Percentiles rank a stretch among this genome's conserved stretches.
These are phyloP conservation scores for Rhopalosiphum maidis DNA, from an alignment of 1,140 invertebrate species.

Conservation along the genomic window DNA sequence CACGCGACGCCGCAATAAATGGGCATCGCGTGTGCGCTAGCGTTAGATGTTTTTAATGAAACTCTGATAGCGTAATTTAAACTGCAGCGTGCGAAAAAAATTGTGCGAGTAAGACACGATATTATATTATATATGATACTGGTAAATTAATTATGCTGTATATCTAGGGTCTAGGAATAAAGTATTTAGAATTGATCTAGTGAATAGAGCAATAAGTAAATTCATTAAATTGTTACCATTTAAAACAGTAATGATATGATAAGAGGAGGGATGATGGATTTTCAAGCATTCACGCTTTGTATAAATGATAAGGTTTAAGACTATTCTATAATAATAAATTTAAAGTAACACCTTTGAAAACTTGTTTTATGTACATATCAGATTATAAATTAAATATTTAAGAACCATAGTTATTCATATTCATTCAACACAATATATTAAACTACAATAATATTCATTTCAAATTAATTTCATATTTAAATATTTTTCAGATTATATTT, in stretches of 20 bases:
- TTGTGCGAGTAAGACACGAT: no score
- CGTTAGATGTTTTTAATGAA: background rate
- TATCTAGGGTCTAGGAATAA: no score
- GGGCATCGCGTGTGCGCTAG: background rate
- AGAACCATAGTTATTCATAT: background rate
- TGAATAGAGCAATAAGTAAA: background rate
- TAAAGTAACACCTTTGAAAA: background rate
- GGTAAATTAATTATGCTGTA: no score
- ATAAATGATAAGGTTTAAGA: background rate
- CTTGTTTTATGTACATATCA: background rate
- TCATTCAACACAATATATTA: no score
- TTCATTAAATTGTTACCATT: background rate
- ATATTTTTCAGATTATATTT: background rate
- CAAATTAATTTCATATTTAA: background rate
- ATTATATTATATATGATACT: no score
- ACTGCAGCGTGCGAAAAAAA: background rate
- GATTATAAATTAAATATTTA: background rate
- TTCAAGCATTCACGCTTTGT: background rate
- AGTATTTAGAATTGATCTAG: background rate
- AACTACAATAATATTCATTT: no score
- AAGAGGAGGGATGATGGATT: background rate
- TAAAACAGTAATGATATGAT: background rate
- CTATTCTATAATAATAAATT: background rate
- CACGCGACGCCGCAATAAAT: background rate
- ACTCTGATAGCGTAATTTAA: slow-evolving; percentile 1